Base-by-base conservation (phyloP, 2,113 vertebrate species). In the Neogale vison region DNA sequence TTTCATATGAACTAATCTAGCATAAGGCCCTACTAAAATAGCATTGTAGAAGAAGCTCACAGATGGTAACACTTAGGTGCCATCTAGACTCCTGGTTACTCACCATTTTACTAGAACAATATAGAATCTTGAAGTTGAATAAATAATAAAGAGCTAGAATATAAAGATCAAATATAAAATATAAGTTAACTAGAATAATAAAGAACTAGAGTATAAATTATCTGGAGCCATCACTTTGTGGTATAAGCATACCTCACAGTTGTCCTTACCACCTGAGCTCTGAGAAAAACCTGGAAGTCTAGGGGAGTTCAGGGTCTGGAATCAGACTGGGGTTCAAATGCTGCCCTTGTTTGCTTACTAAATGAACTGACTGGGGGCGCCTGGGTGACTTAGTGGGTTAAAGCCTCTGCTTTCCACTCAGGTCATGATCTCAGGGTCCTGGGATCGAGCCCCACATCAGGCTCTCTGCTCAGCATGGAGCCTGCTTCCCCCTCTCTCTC, bases 1-100 rank as follows among this genome's bases (percentile, higher is more conserved):
- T 94, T 94, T 82, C 76, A 42, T 83, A 76, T 65, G 55, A 90
- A n/a, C 52, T 95, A 83, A 63, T 47, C 42, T 89, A 36, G 45
- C 65, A 42, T 95, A 83, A 81, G 57, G 15, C 42, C 45, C 67
- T 90, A 76, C 20, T 52, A 76, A n/a, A 83, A 39, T 65, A 63
- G 83, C n/a, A 45, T 83, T 83, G 65, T 74, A 36, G 67, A 69
- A 83, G 52, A 84, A 52, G 45, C 52, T 52, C 21, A 23, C 63
- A 52, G 55, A 83, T 55, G n/a, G 52, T 42, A 83, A 9, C 42
- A 34, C 65, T 14, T 69, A 39, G 42, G 26, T 83, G 45, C 77
- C 67, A 81, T 94, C 52, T 77, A 74, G 55, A 88, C 9, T 71
- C 63, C 76, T 82, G 50, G 26, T 82, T 88, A 52, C 20, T 63